Conservation (phyloP, 2,888 invertebrate genomes). For the Tuta absoluta region DNA sequence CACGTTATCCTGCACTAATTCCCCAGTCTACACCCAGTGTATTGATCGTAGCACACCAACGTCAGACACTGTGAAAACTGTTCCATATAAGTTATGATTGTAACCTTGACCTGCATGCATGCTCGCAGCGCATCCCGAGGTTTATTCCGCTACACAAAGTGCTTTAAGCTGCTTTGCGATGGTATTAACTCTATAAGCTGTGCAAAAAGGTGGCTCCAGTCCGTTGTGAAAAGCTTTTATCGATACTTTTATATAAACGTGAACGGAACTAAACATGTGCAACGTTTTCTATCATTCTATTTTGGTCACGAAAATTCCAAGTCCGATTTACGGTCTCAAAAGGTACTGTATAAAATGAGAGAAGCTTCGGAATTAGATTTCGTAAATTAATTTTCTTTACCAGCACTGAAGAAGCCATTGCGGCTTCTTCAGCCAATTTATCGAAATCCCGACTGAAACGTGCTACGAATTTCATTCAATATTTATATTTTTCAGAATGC, state of each 20-base stretch:
- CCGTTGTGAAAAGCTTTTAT: constrained; percentile 1
- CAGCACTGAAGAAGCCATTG: no score
- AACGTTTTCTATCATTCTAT: no score
- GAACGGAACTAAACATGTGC: no score
- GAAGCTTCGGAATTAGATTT: no score
- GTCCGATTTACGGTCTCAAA: not conserved
- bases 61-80: constrained; percentile 1
- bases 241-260: no score
- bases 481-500: no score
- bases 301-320: not conserved
- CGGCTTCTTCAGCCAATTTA: no score
- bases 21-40: not conserved
- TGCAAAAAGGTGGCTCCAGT: not conserved
- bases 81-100: constrained; percentile 12
- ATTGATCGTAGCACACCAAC: not conserved
- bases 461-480: no score
- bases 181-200: not conserved
- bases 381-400: no score
- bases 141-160: not conserved
- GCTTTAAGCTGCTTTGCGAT: not conserved
- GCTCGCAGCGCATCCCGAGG: not conserved
- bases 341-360: no score
- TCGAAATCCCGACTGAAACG: no score
- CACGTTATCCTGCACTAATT: constrained; percentile 1
- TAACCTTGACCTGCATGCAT: constrained; percentile 27